Evolutionary conservation across 2,797 vertebrate species (phyloP).

Genomic region (Xiphorhynchus erythropygius): DNA sequence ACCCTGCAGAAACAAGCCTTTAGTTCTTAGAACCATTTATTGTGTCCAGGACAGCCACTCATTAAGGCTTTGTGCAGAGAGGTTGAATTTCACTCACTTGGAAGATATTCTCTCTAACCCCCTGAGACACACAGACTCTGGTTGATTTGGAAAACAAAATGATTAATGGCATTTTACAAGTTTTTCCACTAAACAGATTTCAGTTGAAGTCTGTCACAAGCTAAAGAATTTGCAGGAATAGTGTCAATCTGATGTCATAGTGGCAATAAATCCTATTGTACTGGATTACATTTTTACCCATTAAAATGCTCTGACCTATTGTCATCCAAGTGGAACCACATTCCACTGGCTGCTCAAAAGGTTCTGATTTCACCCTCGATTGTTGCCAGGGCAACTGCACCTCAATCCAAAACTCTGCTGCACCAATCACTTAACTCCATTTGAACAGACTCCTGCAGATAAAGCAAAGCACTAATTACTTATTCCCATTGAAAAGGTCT

Average conservation of each 20-base stretch:
- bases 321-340: conserved; percentile 62
- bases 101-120: conserved; percentile 2
- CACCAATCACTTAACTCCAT: neutral
- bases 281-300: conserved; percentile 15
- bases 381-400: conserved; percentile 55
- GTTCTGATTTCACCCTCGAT: conserved; percentile 61
- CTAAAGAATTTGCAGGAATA: conserved; percentile 18
- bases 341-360: conserved; percentile 54
- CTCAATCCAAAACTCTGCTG: conserved; percentile 41
- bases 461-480: conserved; percentile 24
- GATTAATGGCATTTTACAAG: conserved; percentile 1
- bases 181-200: conserved; percentile 29
- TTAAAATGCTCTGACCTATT: conserved; percentile 43
- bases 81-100: conserved; percentile 23
- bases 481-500: neutral
- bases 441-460: neutral
- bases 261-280: conserved; percentile 51
- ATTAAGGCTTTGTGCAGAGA: neutral
- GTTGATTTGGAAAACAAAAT: conserved; percentile 44
- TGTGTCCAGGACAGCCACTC: conserved; percentile 22
- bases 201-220: neutral
- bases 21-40: neutral
- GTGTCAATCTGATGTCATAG: conserved; percentile 27
- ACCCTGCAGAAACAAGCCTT: conserved; percentile 12
- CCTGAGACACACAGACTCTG: neutral